Conservation (phyloP, 2,113 vertebrate genomes). For the Macroglossus sobrinus region DNA sequence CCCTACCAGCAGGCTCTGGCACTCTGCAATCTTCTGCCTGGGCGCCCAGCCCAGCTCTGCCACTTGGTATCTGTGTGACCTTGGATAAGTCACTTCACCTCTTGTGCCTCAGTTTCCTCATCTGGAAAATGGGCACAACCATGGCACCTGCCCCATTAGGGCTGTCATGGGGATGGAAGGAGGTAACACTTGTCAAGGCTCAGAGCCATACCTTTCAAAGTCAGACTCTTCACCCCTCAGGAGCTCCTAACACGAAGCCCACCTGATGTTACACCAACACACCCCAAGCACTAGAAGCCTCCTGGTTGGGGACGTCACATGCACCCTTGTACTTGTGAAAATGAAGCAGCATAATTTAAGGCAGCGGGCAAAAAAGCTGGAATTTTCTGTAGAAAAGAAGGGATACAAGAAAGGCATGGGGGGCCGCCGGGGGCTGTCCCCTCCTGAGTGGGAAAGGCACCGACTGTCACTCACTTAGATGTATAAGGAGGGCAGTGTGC, state of each 20-base stretch:
- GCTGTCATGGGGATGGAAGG: not conserved
- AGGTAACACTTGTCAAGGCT: not conserved
- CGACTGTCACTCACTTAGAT: accelerated
- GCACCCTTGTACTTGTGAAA: not conserved
- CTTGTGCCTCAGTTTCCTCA: not conserved
- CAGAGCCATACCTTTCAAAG: not conserved
- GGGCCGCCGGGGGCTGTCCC: not conserved
- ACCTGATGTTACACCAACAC: accelerated
- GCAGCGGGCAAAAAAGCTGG: not conserved
- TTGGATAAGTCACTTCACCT: not conserved
- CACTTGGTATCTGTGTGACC: not conserved
- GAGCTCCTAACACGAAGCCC: not conserved
- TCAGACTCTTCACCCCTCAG: not conserved
- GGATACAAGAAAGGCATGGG: not conserved
- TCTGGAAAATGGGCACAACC: not conserved
- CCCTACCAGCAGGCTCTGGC: not conserved
- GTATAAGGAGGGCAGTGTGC: accelerated
- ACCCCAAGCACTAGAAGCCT: not conserved
- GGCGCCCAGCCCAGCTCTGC: not conserved
- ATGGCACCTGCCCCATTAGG: not conserved
- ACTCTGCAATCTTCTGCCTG: not conserved
- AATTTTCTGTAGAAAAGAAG: not conserved
- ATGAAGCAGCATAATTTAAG: not conserved
- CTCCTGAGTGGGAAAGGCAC: not conserved
- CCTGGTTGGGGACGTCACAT: not conserved